A percentile compares a stretch with the other conserved stretches of the same genome.
phyloP scores from a whole-genome alignment of 2,797 vertebrate species.

The Lates japonicus region DNA sequence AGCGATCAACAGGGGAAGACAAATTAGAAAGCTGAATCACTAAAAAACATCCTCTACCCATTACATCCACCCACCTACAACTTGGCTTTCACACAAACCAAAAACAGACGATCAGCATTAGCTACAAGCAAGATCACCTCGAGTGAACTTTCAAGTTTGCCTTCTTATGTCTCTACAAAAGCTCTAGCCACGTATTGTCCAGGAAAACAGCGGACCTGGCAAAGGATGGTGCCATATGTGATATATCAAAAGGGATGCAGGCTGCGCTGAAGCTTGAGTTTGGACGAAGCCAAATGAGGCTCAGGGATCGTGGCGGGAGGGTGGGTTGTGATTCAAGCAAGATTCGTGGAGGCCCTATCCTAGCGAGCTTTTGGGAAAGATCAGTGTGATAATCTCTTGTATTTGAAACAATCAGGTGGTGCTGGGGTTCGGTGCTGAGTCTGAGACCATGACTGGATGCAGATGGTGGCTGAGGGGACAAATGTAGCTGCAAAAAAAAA shows the following conservation, averaged over 20 bases:
- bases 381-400: neutral
- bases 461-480: conserved; percentile 9
- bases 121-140: conserved; percentile 18
- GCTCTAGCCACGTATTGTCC: conserved; percentile 2
- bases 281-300: conserved; percentile 45
- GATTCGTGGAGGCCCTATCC: neutral
- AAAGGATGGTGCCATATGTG: conserved; percentile 12
- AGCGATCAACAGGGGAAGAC: neutral
- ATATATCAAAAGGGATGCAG: conserved; percentile 44
- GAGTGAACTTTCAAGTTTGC: conserved; percentile 26
- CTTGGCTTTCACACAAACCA: neutral
- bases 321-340: neutral
- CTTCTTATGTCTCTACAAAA: conserved; percentile 32
- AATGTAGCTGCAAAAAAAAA: neutral
- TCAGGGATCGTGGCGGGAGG: conserved; percentile 15
- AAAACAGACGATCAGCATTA: conserved; percentile 9
- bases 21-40: neutral
- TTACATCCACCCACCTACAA: conserved; percentile 15
- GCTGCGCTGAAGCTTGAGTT: conserved; percentile 30
- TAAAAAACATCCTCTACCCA: neutral
- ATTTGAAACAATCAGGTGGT: neutral
- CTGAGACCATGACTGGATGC: neutral
- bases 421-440: neutral
- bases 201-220: conserved; percentile 21
- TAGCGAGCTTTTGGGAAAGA: conserved; percentile 21